Conservation (phyloP, 2,888 invertebrate species). For the Escarpia spicata region DNA sequence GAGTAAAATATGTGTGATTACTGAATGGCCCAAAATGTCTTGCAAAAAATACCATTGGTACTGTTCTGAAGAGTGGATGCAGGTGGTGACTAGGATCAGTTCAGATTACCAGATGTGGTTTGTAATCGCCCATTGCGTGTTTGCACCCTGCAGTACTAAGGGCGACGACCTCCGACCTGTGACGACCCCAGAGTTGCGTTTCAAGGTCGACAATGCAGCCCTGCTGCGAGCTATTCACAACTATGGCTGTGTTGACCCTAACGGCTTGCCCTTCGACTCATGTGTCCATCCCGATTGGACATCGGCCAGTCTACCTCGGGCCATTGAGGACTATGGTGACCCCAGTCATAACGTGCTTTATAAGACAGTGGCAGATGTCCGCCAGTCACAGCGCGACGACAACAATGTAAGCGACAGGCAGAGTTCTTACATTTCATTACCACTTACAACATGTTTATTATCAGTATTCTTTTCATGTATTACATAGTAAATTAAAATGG, state of each 20-base stretch:
- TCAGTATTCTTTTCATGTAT: too few species aligned
- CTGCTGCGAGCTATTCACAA: neutral
- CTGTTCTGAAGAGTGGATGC: too few species aligned
- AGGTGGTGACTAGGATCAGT: too few species aligned
- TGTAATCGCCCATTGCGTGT: neutral
- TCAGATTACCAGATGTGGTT: neutral
- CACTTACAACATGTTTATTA: neutral
- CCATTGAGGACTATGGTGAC: constrained; percentile 62
- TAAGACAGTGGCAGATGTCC: constrained; percentile 44
- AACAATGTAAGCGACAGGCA: constrained; percentile 26
- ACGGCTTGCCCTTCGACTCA: neutral
- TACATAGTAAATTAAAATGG: too few species aligned
- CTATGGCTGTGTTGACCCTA: neutral
- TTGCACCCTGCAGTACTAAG: neutral
- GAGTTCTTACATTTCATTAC: neutral
- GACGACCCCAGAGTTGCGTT: neutral
- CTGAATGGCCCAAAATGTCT: too few species aligned
- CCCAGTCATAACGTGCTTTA: constrained; percentile 61
- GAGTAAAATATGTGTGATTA: too few species aligned
- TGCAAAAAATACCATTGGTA: too few species aligned
- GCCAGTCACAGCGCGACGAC: neutral
- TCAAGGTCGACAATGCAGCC: neutral
- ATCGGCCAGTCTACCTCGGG: constrained; percentile 56
- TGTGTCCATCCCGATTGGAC: constrained; percentile 29
- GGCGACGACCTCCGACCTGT: neutral